Evolutionary conservation across 2,113 vertebrate species (phyloP).

Genomic region (Trogon melanurus): DNA sequence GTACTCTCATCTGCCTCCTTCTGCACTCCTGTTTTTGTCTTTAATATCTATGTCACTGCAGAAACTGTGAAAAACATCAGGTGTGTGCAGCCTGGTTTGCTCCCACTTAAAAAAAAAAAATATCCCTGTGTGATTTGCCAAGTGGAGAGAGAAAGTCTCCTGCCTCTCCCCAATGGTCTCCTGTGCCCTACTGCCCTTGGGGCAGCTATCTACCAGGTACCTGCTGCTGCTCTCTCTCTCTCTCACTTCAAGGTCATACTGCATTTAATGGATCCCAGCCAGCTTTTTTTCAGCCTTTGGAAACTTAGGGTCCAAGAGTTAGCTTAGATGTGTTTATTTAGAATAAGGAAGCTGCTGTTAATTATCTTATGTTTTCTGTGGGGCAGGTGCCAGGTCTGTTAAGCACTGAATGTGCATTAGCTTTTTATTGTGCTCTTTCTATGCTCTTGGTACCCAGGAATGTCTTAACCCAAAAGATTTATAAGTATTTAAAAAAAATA

Average conservation of each 20-base stretch:
- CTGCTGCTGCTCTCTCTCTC: not conserved
- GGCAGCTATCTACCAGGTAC: not conserved
- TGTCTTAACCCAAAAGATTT: not conserved
- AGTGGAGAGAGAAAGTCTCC: not conserved
- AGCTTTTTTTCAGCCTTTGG: not conserved
- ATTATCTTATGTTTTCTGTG: not conserved
- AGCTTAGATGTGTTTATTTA: not conserved
- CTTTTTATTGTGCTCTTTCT: not conserved
- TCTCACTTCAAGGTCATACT: not conserved
- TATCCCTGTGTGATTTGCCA: not conserved
- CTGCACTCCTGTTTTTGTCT: not conserved
- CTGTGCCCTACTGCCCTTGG: not conserved
- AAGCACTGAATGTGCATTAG: not conserved
- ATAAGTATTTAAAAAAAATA: not conserved
- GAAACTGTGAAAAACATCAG: not conserved
- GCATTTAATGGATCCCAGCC: not conserved
- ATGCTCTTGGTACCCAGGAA: not conserved
- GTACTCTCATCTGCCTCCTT: not conserved
- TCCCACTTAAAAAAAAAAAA: not conserved
- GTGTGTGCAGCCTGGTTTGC: not conserved
- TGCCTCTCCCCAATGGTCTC: not conserved
- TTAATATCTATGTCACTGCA: not conserved
- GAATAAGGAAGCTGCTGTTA: not conserved
- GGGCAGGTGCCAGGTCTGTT: not conserved
- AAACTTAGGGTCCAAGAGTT: not conserved